Base-by-base conservation (phyloP, 2,888 invertebrate genomes). In the Electrophaes corylata region DNA sequence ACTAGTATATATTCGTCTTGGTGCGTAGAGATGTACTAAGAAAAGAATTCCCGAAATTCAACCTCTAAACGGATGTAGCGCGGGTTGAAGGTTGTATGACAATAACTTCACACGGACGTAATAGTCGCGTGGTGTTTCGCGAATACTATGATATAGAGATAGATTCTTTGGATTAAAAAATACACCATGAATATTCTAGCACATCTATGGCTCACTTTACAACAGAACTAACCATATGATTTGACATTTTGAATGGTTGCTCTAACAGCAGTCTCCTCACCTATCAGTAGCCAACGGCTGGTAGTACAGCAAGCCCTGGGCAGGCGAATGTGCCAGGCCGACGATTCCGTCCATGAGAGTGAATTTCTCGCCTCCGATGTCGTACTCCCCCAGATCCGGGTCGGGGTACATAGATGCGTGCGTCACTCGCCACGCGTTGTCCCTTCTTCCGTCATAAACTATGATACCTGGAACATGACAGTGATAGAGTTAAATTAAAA, bases 361-460 rank as follows among this genome's bases (percentile, higher is more conserved):
- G 81, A 96, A 96, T 59, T 86, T 85, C 45, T 94, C 94, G 0
- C 94, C 94, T 6, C 93, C 94, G 60, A 97, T 95, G 84, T 93
- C 94, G 64, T 95, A 95, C 67, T 94, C 94, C 0, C 95, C 94
- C 66, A 95, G 93, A 81, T 96, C 95, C 0, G 97, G 96, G 88
- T 97, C 95, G 0, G 97, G 97, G 82, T 95, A 96, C 96, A 97
- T 97, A 44, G 95, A 94, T 0, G 96, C 95, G 82, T 97, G 96
- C 20, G 94, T 93, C 2, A 96, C 91, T 45, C 97, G 92, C 96
- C 97, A 97, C 26, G 96, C 96, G 62, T 94, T 93, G 77, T 96
- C 96, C 41, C 94, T 93, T 3, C 93, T 88, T 8, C 94, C 95
- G 71, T 97, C 96, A 74, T 95, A 95, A 5, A 92, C 91, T 31